Percentiles rank a stretch among this genome's conserved stretches.
Evolutionary conservation across 2,797 vertebrate species (phyloP).

Genomic region (Hoplostethus atlanticus): DNA sequence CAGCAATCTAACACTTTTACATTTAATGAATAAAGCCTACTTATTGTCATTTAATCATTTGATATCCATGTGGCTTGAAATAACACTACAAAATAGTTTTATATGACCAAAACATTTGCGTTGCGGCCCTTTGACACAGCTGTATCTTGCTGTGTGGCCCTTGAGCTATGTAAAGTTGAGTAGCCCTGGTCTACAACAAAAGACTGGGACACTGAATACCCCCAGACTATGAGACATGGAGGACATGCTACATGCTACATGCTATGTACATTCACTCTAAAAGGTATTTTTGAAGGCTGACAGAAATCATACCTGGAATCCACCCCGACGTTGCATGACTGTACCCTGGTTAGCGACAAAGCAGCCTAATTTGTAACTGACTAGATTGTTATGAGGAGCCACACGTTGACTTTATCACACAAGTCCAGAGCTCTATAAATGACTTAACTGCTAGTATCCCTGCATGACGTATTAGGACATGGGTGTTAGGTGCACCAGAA

Average conservation of each 20-base stretch:
- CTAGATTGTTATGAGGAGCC: conserved; percentile 57
- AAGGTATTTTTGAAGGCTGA: conserved; percentile 24
- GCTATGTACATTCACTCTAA: conserved; percentile 11
- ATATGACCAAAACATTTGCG: too few species aligned
- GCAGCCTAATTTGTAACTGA: conserved; percentile 53
- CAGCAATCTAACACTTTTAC: too few species aligned
- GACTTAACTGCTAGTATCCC: conserved; percentile 59
- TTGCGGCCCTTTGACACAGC: too few species aligned
- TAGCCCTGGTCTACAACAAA: too few species aligned
- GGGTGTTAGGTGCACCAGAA: conserved; percentile 69
- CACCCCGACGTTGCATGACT: conserved; percentile 24
- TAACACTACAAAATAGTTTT: too few species aligned
- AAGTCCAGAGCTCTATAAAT: conserved; percentile 66
- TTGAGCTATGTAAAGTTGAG: too few species aligned
- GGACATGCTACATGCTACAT: background rate
- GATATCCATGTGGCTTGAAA: too few species aligned
- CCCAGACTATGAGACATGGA: background rate
- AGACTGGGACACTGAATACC: too few species aligned
- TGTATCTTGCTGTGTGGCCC: too few species aligned
- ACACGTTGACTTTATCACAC: conserved; percentile 68
- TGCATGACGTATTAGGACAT: conserved; percentile 68
- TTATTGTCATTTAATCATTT: too few species aligned
- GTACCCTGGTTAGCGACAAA: conserved; percentile 37
- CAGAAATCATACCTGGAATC: conserved; percentile 25
- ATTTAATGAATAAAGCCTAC: too few species aligned